Conservation (phyloP, 2,888 invertebrate species). For the Microplitis manilae region DNA sequence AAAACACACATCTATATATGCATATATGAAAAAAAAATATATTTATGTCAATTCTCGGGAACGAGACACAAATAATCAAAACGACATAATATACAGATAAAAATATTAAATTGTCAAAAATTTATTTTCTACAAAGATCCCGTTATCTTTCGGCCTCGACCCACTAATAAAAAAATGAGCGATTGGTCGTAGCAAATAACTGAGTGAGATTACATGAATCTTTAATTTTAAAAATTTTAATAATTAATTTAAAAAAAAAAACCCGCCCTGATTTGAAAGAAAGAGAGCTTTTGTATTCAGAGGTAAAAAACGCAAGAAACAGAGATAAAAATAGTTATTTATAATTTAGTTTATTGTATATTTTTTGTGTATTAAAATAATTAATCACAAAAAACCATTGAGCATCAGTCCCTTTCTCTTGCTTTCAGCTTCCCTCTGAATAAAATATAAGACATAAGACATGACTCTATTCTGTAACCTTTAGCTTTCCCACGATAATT, state of each 20-base stretch:
- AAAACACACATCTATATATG: not conserved
- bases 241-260: constrained; percentile 4
- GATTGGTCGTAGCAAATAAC: not conserved
- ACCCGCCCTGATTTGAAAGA: not conserved
- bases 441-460: not conserved
- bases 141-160: constrained; percentile 34
- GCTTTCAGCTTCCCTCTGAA: constrained; percentile 26
- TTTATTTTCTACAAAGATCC: constrained; percentile 10
- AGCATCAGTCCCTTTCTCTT: constrained; percentile 24
- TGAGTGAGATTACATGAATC: constrained; percentile 12
- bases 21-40: not conserved
- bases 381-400: not conserved
- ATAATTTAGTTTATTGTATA: not conserved
- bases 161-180: constrained; percentile 15
- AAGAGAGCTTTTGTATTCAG: constrained; percentile 15
- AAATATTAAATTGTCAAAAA: constrained; percentile 19
- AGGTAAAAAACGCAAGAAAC: not conserved
- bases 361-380: constrained; percentile 2
- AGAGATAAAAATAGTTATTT: not conserved
- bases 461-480: constrained; percentile 8
- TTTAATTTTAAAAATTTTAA: not conserved
- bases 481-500: constrained; percentile 32
- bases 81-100: constrained; percentile 1
- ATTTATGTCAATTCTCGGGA: not conserved
- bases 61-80: not conserved